A percentile compares a stretch with the other conserved stretches of the same genome.
These are phyloP conservation scores for Okapia johnstoni DNA, from an alignment of 2,113 vertebrate genomes.

Conservation along the genomic window DNA sequence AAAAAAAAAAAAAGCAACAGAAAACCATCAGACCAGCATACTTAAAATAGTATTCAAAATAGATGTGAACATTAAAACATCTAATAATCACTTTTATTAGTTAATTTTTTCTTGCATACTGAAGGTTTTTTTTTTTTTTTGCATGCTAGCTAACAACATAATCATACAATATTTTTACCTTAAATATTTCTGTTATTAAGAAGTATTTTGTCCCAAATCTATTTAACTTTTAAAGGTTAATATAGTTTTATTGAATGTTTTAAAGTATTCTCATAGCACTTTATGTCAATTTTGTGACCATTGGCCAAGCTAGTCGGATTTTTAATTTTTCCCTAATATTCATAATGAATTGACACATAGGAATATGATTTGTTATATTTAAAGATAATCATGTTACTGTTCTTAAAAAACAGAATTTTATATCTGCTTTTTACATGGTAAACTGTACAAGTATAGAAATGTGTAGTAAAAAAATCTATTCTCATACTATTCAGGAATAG, in stretches of 20 bases:
- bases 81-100: neutral
- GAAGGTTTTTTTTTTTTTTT: neutral
- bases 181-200: slow-evolving; percentile 11
- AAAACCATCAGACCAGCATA: slow-evolving; percentile 64
- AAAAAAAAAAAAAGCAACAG: slow-evolving; percentile 71
- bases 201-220: neutral
- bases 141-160: neutral
- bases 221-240: slow-evolving; percentile 29
- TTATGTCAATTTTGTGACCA: neutral
- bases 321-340: slow-evolving; percentile 27
- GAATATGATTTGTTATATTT: slow-evolving; percentile 29
- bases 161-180: neutral
- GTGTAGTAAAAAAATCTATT: neutral
- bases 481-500: neutral
- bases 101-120: neutral
- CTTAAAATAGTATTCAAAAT: slow-evolving; percentile 51
- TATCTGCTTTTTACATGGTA: neutral
- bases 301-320: neutral
- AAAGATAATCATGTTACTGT: neutral
- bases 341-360: neutral
- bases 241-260: neutral
- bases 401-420: slow-evolving; percentile 6
- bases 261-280: neutral
- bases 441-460: neutral
- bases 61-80: neutral